A percentile compares a stretch with the other conserved stretches of the same genome.
Conservation (phyloP, 2,888 invertebrate genomes). For the Drosophila dives region DNA sequence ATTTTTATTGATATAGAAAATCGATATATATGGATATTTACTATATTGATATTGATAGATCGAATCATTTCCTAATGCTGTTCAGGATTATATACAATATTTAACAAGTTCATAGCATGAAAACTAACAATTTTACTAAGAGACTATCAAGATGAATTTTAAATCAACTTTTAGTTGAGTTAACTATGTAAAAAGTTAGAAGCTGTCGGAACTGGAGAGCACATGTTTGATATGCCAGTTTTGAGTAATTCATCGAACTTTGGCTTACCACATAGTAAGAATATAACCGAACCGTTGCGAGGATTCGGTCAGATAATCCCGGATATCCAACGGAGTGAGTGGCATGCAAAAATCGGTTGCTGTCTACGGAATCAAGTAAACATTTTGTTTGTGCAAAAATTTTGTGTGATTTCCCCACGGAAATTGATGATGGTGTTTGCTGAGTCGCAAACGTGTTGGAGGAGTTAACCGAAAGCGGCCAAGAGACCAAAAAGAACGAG, state of each 20-base stretch:
- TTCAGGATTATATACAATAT: not conserved
- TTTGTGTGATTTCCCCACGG: constrained; percentile 80
- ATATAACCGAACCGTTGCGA: not conserved
- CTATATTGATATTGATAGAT: not conserved
- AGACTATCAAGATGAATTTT: not conserved
- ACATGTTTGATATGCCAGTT: not conserved
- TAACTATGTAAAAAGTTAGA: not conserved
- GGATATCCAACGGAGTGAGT: constrained; percentile 15
- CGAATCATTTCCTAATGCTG: not conserved
- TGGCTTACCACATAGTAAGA: constrained; percentile 1
- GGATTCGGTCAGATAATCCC: constrained; percentile 19
- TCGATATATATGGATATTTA: too few species aligned
- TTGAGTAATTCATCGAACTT: constrained; percentile 16
- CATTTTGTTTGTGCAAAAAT: constrained; percentile 80
- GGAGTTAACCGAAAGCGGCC: constrained; percentile 65
- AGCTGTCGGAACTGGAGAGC: not conserved
- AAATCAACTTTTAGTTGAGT: not conserved
- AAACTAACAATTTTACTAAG: not conserved
- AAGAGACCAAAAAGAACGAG: constrained; percentile 23
- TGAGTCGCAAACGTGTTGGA: constrained; percentile 77
- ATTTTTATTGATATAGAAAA: too few species aligned
- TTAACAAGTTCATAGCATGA: not conserved
- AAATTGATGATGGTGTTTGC: constrained; percentile 81
- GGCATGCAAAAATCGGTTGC: constrained; percentile 53
- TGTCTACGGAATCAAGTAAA: constrained; percentile 48